Conservation (phyloP, 1,140 invertebrate species). For the Idris sp. region DNA sequence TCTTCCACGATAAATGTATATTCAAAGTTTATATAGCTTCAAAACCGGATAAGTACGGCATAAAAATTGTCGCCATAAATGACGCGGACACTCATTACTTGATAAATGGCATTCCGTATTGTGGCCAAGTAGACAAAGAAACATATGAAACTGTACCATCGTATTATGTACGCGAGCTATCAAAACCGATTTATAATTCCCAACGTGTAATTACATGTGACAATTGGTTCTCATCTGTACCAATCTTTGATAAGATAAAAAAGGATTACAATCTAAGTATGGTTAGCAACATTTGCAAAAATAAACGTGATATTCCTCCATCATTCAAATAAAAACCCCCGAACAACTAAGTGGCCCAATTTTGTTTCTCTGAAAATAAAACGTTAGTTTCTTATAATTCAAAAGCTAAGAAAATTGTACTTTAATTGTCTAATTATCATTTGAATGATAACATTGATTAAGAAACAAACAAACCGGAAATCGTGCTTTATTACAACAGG, state of each 20-base stretch:
- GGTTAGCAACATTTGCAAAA: slow-evolving; percentile 8
- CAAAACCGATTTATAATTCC: slow-evolving; percentile 51
- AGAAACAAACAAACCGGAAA: slow-evolving; percentile 50
- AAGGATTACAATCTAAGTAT: background rate
- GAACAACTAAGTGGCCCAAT: slow-evolving; percentile 14
- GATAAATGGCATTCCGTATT: slow-evolving; percentile 65
- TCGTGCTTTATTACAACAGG: slow-evolving; percentile 66
- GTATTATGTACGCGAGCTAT: slow-evolving; percentile 44
- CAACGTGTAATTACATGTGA: slow-evolving; percentile 69
- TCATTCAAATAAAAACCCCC: slow-evolving; percentile 7
- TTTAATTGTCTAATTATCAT: slow-evolving; percentile 9
- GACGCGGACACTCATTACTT: slow-evolving; percentile 60
- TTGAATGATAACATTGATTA: slow-evolving; percentile 1
- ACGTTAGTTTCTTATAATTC: slow-evolving; percentile 39
- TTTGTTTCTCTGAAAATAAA: slow-evolving; percentile 66
- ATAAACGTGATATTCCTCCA: background rate
- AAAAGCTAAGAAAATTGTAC: slow-evolving; percentile 25
- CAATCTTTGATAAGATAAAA: slow-evolving; percentile 15
- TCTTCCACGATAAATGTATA: slow-evolving; percentile 72
- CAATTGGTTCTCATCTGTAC: slow-evolving; percentile 58
- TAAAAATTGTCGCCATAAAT: slow-evolving; percentile 68
- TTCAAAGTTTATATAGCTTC: slow-evolving; percentile 73
- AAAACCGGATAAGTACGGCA: slow-evolving; percentile 68
- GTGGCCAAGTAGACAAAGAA: slow-evolving; percentile 25
- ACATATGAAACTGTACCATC: slow-evolving; percentile 12